Base-by-base conservation (phyloP, 1,140 invertebrate species). In the Melanaphis sacchari region DNA sequence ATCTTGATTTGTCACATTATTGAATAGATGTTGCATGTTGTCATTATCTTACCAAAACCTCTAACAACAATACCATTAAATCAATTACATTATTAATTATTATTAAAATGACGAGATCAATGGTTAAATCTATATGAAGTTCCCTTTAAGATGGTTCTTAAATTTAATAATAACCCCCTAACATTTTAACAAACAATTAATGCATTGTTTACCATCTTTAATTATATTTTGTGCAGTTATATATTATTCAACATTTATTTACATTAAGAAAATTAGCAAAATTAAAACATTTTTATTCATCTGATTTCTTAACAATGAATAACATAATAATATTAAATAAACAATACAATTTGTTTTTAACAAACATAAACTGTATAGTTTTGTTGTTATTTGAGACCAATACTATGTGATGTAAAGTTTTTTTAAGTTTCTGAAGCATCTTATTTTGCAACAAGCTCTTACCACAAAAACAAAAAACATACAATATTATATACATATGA, bases 291-390 rank as follows among this genome's bases (percentile, higher is more conserved):
- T 87, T 87, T 43, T 87, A 43, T 46, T 87, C 46, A 46, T 22
- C 43, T 18, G 26, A 21, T 46, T 46, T 46, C 31, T 87, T 31
- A n/a, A 46, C 18, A 54, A 88, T 7, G 36, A 54, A 89, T 52
- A 89, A 89, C 46, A 52, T 21, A 52, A 36, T 52, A 88, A 49
- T 88, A 88, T 49, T 88, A 88, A 87, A 52, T 11, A 38, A 89
- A 54, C 7, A 26, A 87, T 43, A 87, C 31, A 85, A 41, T 41
- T 43, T 85, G 5, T 41, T 26, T 31, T 43, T 85, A 31, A 85
- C 38, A 85, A 85, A 85, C 24, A 85, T 40, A 43, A 43, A 85
- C 40, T 85, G 46, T 54, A 38, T 24, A 38, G 22, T 52, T 89
- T 52, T 52, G 46, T 52, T 38, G 31, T 38, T 89, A 11, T 40